phyloP scores from a whole-genome alignment of 2,888 invertebrate species.

The Lochmaea capreae region DNA sequence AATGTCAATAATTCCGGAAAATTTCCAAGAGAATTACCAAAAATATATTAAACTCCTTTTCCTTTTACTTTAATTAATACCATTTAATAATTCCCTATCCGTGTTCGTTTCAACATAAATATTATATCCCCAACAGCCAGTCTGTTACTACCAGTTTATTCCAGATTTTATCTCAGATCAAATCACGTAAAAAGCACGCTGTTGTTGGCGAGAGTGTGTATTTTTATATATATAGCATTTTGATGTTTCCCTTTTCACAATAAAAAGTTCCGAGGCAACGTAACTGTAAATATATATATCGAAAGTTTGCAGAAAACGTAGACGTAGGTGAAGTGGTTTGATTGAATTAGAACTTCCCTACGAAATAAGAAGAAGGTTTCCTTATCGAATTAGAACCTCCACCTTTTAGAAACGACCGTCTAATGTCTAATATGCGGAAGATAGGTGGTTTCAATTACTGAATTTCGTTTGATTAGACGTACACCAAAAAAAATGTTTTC shows the following conservation, averaged over 20 bases:
- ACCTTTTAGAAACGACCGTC: constrained; percentile 9
- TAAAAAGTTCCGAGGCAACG: constrained; percentile 23
- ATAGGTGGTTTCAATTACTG: constrained; percentile 16
- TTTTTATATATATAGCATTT: constrained; percentile 33
- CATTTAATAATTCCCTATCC: background rate
- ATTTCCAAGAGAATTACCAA: too few species aligned
- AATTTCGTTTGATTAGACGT: background rate
- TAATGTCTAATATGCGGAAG: constrained; percentile 12
- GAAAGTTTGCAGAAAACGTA: constrained; percentile 28
- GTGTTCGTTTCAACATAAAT: background rate
- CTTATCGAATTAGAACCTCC: constrained; percentile 24
- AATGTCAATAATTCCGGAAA: background rate
- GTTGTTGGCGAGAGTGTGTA: constrained; percentile 19
- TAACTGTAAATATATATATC: constrained; percentile 19
- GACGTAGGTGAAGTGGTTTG: constrained; percentile 30
- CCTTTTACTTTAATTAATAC: constrained; percentile 1
- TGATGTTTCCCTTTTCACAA: constrained; percentile 34
- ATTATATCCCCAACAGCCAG: background rate
- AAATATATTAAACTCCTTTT: too few species aligned
- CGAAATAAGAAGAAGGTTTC: constrained; percentile 20
- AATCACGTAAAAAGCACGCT: constrained; percentile 33
- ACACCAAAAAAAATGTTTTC: constrained; percentile 10
- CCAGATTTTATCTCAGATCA: constrained; percentile 22
- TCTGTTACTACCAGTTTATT: constrained; percentile 2
- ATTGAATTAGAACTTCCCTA: constrained; percentile 26